phyloP scores from a whole-genome alignment of 2,797 vertebrate genomes.

The Synanceia verrucosa region DNA sequence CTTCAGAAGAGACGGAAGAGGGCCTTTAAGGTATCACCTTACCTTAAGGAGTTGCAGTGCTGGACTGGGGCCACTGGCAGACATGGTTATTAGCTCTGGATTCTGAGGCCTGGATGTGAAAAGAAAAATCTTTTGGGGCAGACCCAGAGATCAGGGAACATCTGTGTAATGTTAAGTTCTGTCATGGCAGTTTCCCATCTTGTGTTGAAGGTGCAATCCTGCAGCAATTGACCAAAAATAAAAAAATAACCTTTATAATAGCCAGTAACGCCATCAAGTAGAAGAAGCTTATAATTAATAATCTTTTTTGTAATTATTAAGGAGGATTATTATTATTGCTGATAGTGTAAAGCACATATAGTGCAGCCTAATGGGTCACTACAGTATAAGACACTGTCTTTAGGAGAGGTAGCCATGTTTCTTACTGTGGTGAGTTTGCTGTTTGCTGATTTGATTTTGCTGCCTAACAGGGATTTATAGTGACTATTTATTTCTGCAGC shows the following conservation, averaged over 20 bases:
- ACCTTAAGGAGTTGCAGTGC: constrained; percentile 33
- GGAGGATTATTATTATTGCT: background rate
- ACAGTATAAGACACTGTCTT: background rate
- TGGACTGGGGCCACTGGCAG: constrained; percentile 20
- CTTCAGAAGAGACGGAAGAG: constrained; percentile 31
- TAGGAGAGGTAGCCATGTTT: background rate
- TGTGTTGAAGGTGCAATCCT: constrained; percentile 14
- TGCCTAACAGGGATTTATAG: constrained; percentile 39
- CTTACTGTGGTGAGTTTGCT: constrained; percentile 19
- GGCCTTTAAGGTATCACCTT: constrained; percentile 54
- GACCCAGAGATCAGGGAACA: constrained; percentile 34
- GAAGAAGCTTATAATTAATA: background rate
- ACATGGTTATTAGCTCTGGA: constrained; percentile 45
- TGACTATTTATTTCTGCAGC: constrained; percentile 50
- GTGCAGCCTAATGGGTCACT: background rate
- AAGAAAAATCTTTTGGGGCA: constrained; percentile 18
- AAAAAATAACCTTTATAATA: background rate
- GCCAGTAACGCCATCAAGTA: background rate
- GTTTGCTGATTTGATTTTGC: constrained; percentile 44
- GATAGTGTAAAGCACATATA: background rate
- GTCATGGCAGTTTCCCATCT: constrained; percentile 25
- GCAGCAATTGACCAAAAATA: background rate
- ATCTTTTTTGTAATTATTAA: background rate
- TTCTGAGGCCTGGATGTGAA: constrained; percentile 27
- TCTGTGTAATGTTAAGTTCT: constrained; percentile 43